Percentiles rank a stretch among this genome's conserved stretches.
phyloP scores from a whole-genome alignment of 1,140 invertebrate genomes.

The Rhynchophorus ferrugineus region DNA sequence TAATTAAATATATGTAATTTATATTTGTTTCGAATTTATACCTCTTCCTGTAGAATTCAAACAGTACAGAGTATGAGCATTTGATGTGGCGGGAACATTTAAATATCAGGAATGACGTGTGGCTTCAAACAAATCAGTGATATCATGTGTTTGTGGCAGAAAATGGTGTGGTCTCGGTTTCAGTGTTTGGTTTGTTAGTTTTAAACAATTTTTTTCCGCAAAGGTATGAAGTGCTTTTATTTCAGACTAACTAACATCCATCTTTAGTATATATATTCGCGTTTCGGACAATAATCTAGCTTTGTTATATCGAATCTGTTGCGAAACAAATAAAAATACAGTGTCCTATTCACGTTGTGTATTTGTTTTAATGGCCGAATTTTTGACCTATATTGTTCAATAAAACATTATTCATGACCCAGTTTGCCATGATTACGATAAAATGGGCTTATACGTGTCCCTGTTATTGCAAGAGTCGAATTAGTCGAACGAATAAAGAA shows the following conservation, averaged over 20 bases:
- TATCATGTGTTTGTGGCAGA: constrained; percentile 39
- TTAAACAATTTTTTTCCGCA: constrained; percentile 23
- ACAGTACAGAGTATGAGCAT: too few relatives aligned
- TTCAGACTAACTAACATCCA: neutral
- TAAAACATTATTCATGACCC: constrained; percentile 12
- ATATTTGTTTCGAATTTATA: too few relatives aligned
- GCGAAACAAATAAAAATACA: constrained; percentile 27
- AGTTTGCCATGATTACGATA: constrained; percentile 1
- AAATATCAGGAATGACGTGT: constrained; percentile 13
- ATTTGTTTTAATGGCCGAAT: constrained; percentile 35
- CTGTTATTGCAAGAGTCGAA: too few relatives aligned
- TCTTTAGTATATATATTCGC: neutral
- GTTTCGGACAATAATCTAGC: neutral
- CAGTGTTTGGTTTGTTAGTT: constrained; percentile 23
- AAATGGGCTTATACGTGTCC: too few relatives aligned
- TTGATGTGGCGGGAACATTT: constrained; percentile 22
- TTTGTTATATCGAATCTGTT: constrained; percentile 11
- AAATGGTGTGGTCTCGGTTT: constrained; percentile 36
- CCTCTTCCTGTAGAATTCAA: too few relatives aligned
- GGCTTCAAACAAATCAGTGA: constrained; percentile 34
- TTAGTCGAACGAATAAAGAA: too few relatives aligned
- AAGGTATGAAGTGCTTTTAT: constrained; percentile 25
- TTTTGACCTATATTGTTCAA: constrained; percentile 37
- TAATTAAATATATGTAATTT: too few relatives aligned
- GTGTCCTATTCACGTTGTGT: constrained; percentile 29